Percentiles rank a stretch among this genome's conserved stretches.
phyloP scores from a whole-genome alignment of 2,797 vertebrate species.

The Myoxocephalus aenaeus region DNA sequence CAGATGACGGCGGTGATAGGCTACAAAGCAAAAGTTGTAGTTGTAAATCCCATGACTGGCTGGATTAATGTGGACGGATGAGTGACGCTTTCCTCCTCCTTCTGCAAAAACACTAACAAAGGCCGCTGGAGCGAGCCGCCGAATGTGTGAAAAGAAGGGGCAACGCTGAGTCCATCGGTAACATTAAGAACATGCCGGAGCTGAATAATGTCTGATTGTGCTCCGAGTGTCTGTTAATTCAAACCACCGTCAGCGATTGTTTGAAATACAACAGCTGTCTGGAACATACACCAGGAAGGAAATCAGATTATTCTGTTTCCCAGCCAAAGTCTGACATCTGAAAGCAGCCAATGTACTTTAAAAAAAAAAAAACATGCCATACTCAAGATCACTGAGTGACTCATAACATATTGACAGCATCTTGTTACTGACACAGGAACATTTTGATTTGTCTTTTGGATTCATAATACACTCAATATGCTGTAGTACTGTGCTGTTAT shows the following conservation, averaged over 20 bases:
- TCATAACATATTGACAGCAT: neutral
- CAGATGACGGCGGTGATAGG: neutral
- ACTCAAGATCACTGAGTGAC: neutral
- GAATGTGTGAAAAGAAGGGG: too few relatives aligned
- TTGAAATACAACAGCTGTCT: slow-evolving; percentile 51
- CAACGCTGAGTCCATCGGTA: neutral
- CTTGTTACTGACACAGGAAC: neutral
- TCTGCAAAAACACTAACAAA: neutral
- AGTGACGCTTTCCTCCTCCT: neutral
- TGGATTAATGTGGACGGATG: neutral
- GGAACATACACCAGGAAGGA: slow-evolving; percentile 31
- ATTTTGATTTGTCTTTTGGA: neutral
- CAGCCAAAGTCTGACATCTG: slow-evolving; percentile 42
- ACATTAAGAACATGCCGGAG: slow-evolving; percentile 1
- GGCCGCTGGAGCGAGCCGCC: too few relatives aligned
- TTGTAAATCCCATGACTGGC: neutral
- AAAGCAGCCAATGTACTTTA: neutral
- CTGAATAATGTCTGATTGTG: neutral
- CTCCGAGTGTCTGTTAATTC: slow-evolving; percentile 25
- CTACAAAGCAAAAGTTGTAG: neutral
- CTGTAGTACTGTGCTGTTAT: too few relatives aligned
- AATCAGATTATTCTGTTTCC: slow-evolving; percentile 43
- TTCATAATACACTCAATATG: neutral
- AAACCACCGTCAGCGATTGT: slow-evolving; percentile 18
- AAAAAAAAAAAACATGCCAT: neutral